Evolutionary conservation across 2,888 invertebrate species (phyloP).

Genomic region (Lissonota sp.): DNA sequence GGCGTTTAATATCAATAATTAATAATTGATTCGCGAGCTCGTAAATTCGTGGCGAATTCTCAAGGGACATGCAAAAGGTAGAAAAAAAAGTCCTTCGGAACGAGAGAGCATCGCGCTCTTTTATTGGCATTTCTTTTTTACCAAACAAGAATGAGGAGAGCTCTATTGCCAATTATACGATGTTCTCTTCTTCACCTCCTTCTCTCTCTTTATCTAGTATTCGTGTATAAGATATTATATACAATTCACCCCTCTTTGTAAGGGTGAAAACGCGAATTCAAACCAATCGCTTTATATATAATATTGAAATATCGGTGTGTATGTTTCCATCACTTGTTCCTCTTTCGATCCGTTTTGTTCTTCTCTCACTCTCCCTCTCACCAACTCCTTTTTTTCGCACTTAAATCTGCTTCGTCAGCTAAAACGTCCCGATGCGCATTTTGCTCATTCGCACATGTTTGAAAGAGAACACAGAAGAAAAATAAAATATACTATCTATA

Average conservation of each 20-base stretch:
- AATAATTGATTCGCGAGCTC: conserved; percentile 46
- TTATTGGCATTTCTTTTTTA: conserved; percentile 28
- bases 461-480: conserved; percentile 28
- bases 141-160: too few species aligned
- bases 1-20: conserved; percentile 45
- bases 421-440: conserved; percentile 45
- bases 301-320: neutral
- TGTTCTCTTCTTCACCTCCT: conserved; percentile 2
- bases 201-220: neutral
- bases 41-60: conserved; percentile 20
- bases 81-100: conserved; percentile 8
- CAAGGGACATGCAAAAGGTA: conserved; percentile 20
- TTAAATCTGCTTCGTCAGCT: conserved; percentile 48
- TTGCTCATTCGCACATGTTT: conserved; percentile 50
- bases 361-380: conserved; percentile 20
- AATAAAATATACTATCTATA: neutral
- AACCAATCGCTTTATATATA: neutral
- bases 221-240: neutral
- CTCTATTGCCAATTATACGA: conserved; percentile 33
- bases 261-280: neutral
- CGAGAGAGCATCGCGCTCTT: conserved; percentile 6
- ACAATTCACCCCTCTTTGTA: conserved; percentile 12
- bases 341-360: neutral
- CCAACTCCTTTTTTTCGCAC: conserved; percentile 17
- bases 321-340: neutral